These are phyloP conservation scores for Aplodontia rufa DNA, from an alignment of 2,113 vertebrate genomes.

Conservation along the genomic window DNA sequence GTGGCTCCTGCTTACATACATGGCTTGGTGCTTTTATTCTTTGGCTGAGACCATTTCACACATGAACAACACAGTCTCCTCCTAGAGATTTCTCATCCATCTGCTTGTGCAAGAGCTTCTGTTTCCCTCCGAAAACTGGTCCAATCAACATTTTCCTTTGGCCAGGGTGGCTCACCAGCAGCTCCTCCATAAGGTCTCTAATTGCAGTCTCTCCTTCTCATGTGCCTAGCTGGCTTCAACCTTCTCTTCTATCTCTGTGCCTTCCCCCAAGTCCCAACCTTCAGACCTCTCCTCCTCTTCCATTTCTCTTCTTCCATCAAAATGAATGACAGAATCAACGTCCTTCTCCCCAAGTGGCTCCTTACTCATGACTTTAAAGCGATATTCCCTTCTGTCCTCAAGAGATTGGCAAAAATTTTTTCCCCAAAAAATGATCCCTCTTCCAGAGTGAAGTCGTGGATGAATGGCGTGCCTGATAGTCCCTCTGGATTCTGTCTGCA, in stretches of 20 bases:
- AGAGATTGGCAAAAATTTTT: background rate
- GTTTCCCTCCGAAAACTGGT: constrained; percentile 35
- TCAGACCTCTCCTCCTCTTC: background rate
- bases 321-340: constrained; percentile 28
- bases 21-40: constrained; percentile 61
- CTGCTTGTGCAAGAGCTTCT: constrained; percentile 63
- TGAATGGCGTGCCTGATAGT: constrained; percentile 17
- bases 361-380: background rate
- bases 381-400: constrained; percentile 29
- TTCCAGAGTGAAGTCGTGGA: background rate
- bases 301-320: background rate
- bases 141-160: constrained; percentile 66
- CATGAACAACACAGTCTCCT: constrained; percentile 63
- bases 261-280: background rate
- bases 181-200: constrained; percentile 47
- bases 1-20: constrained; percentile 77
- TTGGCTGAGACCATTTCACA: constrained; percentile 75
- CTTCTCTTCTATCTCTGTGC: background rate
- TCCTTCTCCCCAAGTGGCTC: background rate
- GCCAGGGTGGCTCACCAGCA: constrained; percentile 51
- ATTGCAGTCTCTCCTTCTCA: background rate
- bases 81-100: constrained; percentile 55
- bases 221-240: background rate
- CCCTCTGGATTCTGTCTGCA: constrained; percentile 8
- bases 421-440: background rate